A percentile compares a stretch with the other conserved stretches of the same genome.
Conservation (phyloP, 2,797 vertebrate genomes). For the Choloepus didactylus region DNA sequence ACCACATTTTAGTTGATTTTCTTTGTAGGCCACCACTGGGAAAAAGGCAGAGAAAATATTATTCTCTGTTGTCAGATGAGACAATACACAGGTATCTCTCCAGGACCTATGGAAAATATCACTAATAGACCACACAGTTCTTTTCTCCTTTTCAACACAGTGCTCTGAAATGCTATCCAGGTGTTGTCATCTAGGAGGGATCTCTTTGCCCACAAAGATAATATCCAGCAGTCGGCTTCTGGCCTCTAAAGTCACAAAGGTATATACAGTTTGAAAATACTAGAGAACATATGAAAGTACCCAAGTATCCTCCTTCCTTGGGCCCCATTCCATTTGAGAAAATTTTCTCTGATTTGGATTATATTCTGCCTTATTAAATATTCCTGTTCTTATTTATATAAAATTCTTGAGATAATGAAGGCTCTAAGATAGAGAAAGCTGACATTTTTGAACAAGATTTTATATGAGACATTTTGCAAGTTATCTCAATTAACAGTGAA, state of each 20-base stretch:
- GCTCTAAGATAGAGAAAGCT: background rate
- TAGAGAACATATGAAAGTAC: background rate
- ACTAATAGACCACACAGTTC: background rate
- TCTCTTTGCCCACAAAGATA: background rate
- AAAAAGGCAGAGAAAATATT: background rate
- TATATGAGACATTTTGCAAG: background rate
- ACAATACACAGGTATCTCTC: background rate
- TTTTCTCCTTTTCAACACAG: background rate
- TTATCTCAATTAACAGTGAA: background rate
- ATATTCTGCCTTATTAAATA: background rate
- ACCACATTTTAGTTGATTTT: slow-evolving; percentile 9
- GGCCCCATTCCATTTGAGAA: background rate
- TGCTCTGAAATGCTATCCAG: background rate
- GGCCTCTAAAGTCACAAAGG: background rate
- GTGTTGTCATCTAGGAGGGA: background rate
- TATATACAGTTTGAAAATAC: background rate
- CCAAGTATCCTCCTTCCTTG: background rate
- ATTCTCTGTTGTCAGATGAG: background rate
- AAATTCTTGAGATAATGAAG: background rate
- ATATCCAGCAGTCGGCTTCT: background rate
- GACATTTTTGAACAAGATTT: background rate
- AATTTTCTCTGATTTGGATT: background rate
- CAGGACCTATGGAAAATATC: too few relatives aligned
- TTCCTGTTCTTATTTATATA: background rate
- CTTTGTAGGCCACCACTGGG: background rate